Evolutionary conservation across 2,888 invertebrate genomes (phyloP), one percentile per base, ranked within the genome.

Genomic region (Microplitis deprimator): DNA sequence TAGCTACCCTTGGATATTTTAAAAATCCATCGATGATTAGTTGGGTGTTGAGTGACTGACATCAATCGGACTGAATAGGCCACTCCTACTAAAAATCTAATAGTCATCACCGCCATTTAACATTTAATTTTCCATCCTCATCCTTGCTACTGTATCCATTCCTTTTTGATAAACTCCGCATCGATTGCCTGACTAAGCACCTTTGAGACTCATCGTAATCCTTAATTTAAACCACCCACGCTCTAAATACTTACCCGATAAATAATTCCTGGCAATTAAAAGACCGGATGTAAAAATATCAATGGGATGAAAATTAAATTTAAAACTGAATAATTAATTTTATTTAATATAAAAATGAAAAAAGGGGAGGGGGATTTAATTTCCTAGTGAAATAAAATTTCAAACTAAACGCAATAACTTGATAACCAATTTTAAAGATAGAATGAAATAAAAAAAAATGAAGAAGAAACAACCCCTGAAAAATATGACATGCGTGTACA

Each of bases 151-250:
- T 29, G 29, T 29, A 29, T 77, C 77, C 79, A 79, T 76, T 77
- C 77, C 74, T 76, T 76, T 76, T 76, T 71, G 80, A 69, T 76
- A 71, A 76, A 68, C 68, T 72, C 68, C 68, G 65, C 77, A 80
- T 80, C 79, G 80, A 80, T 80, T 80, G 68, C 79, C 80, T 80
- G 80, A 80, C 80, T 76, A 79, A 74, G 80, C 80, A 79, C 77
- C 76, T 77, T 77, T 73, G 75, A 79, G 80, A 80, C 79, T 80
- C 79, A 79, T 62, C 4, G n/a, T 62, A 62, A 62, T 62, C 62
- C 62, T 59, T 13, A n/a, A 59, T 29, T 29, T 29, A 29, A 29
- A 29, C 29, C 29, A 29, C 29, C 29, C 29, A 29, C 29, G 29
- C 2, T 29, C 29, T 29, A 20, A 20, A 20, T 20, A 29, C 29